phyloP scores from a whole-genome alignment of 2,888 invertebrate species.

The Neelides folsomi region DNA sequence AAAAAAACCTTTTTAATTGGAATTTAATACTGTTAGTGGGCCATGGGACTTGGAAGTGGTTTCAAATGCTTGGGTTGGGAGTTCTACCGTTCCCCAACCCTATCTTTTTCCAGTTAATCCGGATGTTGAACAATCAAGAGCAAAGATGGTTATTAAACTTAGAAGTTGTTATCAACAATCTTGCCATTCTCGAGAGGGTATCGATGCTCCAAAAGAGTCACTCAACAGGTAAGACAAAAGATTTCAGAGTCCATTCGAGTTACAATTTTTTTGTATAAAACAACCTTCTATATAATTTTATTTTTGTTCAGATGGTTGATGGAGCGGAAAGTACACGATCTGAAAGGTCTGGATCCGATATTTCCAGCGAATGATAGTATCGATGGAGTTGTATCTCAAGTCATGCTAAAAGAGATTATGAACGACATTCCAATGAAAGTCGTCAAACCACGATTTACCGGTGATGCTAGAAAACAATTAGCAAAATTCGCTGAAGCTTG shows the following conservation, averaged over 20 bases:
- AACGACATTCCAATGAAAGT: conserved; percentile 94
- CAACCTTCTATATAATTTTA: too few species aligned
- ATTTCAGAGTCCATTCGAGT: neutral
- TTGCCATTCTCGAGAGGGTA: conserved; percentile 76
- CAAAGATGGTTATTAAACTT: conserved; percentile 66
- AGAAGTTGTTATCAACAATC: conserved; percentile 85
- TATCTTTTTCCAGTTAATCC: conserved; percentile 89
- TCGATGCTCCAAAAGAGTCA: conserved; percentile 91
- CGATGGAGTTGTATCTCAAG: conserved; percentile 63
- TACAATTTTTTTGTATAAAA: too few species aligned
- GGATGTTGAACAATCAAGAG: conserved; percentile 77
- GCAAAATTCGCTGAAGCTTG: conserved; percentile 91
- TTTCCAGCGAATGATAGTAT: conserved; percentile 79
- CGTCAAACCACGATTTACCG: conserved; percentile 86
- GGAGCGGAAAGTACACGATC: conserved; percentile 83
- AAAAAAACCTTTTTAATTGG: neutral
- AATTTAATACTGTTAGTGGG: conserved; percentile 42
- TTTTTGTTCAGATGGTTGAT: conserved; percentile 59
- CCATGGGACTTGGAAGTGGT: conserved; percentile 91
- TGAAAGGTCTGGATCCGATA: conserved; percentile 69
- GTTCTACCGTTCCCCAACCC: conserved; percentile 73
- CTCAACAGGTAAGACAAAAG: conserved; percentile 55
- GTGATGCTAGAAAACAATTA: conserved; percentile 86
- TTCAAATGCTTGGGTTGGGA: conserved; percentile 80
- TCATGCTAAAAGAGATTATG: conserved; percentile 96